A percentile compares a stretch with the other conserved stretches of the same genome.
Conservation (phyloP, 2,113 vertebrate species). For the Ellobius talpinus region DNA sequence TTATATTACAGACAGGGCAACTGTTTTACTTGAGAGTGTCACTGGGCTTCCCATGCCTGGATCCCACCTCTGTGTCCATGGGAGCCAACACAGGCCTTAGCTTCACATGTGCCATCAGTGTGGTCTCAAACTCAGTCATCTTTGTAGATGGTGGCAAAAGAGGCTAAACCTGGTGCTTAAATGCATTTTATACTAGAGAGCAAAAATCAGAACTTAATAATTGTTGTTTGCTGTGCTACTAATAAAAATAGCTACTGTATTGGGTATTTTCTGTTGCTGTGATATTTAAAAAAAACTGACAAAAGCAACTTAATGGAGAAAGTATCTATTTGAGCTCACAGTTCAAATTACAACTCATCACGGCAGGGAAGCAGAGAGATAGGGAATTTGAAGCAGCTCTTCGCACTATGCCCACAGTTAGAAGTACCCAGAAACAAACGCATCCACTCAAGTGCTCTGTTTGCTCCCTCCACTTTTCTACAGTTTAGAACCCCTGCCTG, state of each 20-base stretch:
- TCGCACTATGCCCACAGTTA: background rate
- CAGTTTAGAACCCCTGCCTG: background rate
- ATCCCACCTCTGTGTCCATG: too few relatives aligned
- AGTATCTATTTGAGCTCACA: background rate
- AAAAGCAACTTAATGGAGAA: background rate
- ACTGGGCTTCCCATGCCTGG: background rate
- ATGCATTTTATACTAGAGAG: background rate
- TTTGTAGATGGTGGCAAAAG: too few relatives aligned
- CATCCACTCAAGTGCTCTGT: background rate
- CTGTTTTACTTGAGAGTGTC: conserved; percentile 12
- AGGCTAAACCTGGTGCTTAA: background rate
- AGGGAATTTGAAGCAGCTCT: background rate
- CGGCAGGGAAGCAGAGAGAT: background rate
- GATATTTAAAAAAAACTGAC: background rate
- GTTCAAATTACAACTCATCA: background rate
- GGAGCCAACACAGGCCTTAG: background rate
- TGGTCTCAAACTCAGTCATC: background rate
- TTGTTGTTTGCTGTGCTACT: background rate
- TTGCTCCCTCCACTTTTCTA: too few relatives aligned
- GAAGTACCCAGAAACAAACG: background rate
- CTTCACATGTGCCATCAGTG: background rate
- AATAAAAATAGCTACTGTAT: background rate
- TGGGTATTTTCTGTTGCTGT: background rate
- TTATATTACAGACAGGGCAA: conserved; percentile 34
- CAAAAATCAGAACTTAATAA: conserved; percentile 32